Conservation (phyloP, 2,113 vertebrate species). For the Mustelus asterias region DNA sequence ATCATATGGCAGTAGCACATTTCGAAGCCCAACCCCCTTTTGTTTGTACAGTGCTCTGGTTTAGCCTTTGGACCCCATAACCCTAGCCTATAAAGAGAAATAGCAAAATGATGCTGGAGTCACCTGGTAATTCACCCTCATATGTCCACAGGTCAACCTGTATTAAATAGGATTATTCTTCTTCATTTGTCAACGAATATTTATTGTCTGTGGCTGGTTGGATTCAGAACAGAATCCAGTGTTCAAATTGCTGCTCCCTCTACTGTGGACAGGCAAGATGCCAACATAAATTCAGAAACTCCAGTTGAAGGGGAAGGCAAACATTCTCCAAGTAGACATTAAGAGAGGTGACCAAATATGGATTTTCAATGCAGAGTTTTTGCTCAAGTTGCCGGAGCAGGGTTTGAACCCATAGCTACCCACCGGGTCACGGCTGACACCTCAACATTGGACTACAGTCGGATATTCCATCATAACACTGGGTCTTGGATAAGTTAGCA, state of each 20-base stretch:
- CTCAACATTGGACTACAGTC: background rate
- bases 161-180: background rate
- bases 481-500: background rate
- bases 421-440: background rate
- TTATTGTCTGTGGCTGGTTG: background rate
- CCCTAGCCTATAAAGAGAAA: background rate
- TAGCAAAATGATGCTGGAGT: background rate
- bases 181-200: background rate
- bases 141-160: background rate
- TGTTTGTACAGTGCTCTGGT: background rate
- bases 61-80: conserved; percentile 32
- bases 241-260: conserved; percentile 10
- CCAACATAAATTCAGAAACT: background rate
- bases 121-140: background rate
- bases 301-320: background rate
- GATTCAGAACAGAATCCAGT: background rate
- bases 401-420: background rate
- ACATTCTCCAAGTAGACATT: background rate
- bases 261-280: background rate
- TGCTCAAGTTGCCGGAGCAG: background rate
- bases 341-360: background rate
- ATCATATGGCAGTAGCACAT: conserved; percentile 9
- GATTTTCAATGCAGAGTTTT: background rate
- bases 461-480: background rate
- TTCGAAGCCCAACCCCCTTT: background rate